These are phyloP conservation scores for Acholoe squamosa DNA, from an alignment of 2,888 invertebrate species.

Conservation along the genomic window DNA sequence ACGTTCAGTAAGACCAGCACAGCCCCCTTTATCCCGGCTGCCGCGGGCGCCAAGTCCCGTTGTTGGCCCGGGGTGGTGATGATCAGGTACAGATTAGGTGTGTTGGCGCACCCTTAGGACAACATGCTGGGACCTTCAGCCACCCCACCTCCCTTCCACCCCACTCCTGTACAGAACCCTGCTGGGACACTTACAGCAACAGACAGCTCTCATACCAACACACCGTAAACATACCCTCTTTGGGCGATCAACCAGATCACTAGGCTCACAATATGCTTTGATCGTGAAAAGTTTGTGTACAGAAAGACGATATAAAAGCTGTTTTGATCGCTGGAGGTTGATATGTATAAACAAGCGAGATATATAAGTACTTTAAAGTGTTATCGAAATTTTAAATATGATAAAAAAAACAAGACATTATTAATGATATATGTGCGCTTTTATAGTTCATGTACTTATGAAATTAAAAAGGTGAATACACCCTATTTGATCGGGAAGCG, in stretches of 20 bases:
- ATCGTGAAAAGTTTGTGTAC: constrained; percentile 2
- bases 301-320: not conserved
- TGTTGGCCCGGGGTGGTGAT: not conserved
- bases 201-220: not conserved
- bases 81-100: constrained; percentile 33
- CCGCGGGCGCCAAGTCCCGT: constrained; percentile 9
- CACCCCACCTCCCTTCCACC: not conserved
- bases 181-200: not conserved
- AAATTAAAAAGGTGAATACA: no score
- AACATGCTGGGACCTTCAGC: not conserved
- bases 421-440: no score
- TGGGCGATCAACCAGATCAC: constrained; percentile 1
- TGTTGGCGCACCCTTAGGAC: not conserved
- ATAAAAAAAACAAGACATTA: no score
- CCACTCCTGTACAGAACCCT: not conserved
- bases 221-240: not conserved
- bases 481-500: not conserved
- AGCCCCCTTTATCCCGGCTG: not conserved
- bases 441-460: no score
- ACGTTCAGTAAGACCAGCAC: not conserved
- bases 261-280: not conserved
- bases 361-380: no score
- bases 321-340: not conserved
- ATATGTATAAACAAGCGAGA: not conserved
- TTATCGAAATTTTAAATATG: no score